A percentile compares a stretch with the other conserved stretches of the same genome.
Conservation (phyloP, 2,888 invertebrate species). For the Cantharis rustica region DNA sequence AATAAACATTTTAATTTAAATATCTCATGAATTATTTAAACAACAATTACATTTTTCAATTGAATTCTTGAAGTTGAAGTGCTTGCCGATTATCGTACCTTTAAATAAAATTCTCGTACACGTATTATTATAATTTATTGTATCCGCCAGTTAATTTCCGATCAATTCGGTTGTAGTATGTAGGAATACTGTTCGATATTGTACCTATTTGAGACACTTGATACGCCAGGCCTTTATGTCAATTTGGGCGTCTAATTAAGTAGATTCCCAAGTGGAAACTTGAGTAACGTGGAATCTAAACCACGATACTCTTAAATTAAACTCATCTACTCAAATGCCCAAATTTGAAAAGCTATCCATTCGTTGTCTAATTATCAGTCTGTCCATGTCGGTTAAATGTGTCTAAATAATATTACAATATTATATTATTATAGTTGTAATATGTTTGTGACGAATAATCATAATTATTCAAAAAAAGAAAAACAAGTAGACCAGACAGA, state of each 20-base stretch:
- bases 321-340: neutral
- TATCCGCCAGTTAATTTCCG: neutral
- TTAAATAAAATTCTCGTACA: neutral
- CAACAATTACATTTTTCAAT: neutral
- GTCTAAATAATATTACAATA: neutral
- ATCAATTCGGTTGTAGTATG: neutral
- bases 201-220: neutral
- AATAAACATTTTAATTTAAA: neutral
- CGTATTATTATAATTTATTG: neutral
- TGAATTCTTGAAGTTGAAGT: neutral
- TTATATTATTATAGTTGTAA: neutral
- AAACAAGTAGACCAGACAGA: neutral
- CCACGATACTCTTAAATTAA: neutral
- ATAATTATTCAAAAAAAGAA: no score
- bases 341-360: neutral
- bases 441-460: neutral
- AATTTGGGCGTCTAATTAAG: neutral
- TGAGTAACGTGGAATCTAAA: neutral
- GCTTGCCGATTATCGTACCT: neutral
- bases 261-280: neutral
- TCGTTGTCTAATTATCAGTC: neutral
- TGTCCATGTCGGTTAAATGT: neutral
- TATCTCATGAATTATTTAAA: neutral
- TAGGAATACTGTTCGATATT: neutral
- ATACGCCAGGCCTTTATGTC: neutral